phyloP scores from a whole-genome alignment of 2,888 invertebrate species.

The Campopleginae sp. region DNA sequence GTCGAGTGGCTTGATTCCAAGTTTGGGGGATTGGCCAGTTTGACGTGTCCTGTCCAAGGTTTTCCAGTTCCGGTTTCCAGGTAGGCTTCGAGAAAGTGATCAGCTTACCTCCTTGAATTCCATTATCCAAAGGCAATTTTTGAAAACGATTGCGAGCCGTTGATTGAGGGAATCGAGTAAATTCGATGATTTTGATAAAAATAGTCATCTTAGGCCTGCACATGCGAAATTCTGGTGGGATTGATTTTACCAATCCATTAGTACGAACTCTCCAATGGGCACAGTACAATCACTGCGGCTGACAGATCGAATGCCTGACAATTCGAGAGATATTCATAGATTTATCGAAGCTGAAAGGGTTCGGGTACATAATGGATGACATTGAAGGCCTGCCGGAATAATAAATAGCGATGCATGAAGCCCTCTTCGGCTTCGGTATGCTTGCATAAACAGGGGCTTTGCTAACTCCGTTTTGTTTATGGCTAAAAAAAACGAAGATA shows the following conservation, averaged over 20 bases:
- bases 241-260: not conserved
- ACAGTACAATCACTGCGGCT: not conserved
- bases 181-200: not conserved
- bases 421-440: slow-evolving; percentile 7
- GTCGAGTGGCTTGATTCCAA: slow-evolving; percentile 81
- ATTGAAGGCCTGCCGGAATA: slow-evolving; percentile 33
- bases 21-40: slow-evolving; percentile 73
- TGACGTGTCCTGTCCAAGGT: slow-evolving; percentile 92
- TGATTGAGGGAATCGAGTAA: not conserved
- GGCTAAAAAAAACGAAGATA: slow-evolving; percentile 13
- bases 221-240: not conserved
- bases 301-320: slow-evolving; percentile 35
- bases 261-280: not conserved
- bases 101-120: too few relatives aligned
- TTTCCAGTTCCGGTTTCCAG: slow-evolving; percentile 87
- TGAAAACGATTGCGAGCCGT: not conserved
- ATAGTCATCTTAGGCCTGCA: not conserved
- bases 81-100: slow-evolving; percentile 67
- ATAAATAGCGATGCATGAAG: slow-evolving; percentile 27
- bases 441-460: not conserved
- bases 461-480: slow-evolving; percentile 18
- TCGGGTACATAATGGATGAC: slow-evolving; percentile 28
- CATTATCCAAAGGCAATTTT: not conserved
- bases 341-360: slow-evolving; percentile 8
- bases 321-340: slow-evolving; percentile 53